Base-by-base conservation (phyloP, 1,140 invertebrate genomes). In the Probaryconus sp. region DNA sequence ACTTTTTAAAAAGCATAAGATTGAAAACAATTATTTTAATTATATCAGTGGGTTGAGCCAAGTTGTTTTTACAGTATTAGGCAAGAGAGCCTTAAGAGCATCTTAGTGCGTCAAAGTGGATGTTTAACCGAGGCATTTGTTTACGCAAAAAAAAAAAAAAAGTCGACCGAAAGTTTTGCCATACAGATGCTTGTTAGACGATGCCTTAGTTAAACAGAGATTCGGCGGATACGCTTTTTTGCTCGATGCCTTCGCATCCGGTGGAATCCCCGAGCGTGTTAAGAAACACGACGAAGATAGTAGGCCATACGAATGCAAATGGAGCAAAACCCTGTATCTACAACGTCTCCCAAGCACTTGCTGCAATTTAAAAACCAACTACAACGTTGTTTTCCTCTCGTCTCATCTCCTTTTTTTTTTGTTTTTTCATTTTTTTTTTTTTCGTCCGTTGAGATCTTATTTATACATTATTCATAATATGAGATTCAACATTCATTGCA, bases 261-360 rank as follows among this genome's bases (percentile, higher is more conserved):
- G 73, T 61, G 53, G 56, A 76, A 76, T 67, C 60, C 42, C 26
- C 65, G 40, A 33, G 60, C 60, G 73, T 70, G 73, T 76, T 70
- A 76, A 76, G 67, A 69, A 71, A 76, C 67, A 76, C 56, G 73
- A 68, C 61, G 42, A 76, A 76, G 73, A 75, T 76, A 76, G 65
- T 70, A 65, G 65, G 30, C 65, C 67, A 65, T 69, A 65, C 71
- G 71, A 75, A 75, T 75, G 73, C 73, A 76, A 76, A 76, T 76
- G 47, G 65, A 70, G 48, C 72, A 75, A 68, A 75, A 64, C 38
- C 38, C 45, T 16, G 64, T 47, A 65, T 69, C 56, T 17, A 71
- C 33, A n/a, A n/a, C 50, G 28, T 33, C 58, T 35, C 50, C 18
- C 31, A 28, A 50, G 58, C 64, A 69, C 64, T 69, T 64, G 60